Evolutionary conservation across 2,888 invertebrate species (phyloP).

Genomic region (Lutraria lutraria): DNA sequence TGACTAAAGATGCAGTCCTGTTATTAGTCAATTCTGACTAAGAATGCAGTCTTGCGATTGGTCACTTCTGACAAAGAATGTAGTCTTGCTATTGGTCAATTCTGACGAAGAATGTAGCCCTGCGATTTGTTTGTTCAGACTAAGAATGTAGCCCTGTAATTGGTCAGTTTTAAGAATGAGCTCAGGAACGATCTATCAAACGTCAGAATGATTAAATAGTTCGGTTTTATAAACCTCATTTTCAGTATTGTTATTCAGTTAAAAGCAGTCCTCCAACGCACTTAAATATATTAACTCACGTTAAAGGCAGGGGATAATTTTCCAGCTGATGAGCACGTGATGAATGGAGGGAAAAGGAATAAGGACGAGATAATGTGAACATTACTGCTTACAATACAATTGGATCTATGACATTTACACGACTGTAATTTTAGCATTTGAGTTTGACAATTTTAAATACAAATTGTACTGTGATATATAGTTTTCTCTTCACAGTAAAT

Average conservation of each 20-base stretch:
- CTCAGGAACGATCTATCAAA: too few relatives aligned
- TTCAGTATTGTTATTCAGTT: not conserved
- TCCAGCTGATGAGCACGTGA: slow-evolving; percentile 9
- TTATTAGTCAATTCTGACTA: too few relatives aligned
- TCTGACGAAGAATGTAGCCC: too few relatives aligned
- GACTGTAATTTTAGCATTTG: not conserved
- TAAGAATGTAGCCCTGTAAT: too few relatives aligned
- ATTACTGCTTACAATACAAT: not conserved
- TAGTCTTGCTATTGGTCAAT: too few relatives aligned
- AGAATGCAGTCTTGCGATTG: too few relatives aligned
- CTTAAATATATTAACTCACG: slow-evolving; percentile 11
- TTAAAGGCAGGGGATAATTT: not conserved
- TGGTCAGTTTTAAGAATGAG: too few relatives aligned
- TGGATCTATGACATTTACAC: not conserved
- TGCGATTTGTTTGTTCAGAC: too few relatives aligned
- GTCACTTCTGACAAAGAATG: too few relatives aligned
- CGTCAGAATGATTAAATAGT: too few relatives aligned
- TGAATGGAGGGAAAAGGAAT: not conserved
- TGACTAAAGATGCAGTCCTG: too few relatives aligned
- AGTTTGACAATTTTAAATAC: not conserved
- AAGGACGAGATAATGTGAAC: not conserved
- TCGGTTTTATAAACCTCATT: too few relatives aligned
- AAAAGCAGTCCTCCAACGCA: not conserved
- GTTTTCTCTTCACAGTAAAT: not conserved
- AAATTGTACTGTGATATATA: not conserved